Conservation (phyloP, 2,797 vertebrate species). For the Pseudochirops corinnae region DNA sequence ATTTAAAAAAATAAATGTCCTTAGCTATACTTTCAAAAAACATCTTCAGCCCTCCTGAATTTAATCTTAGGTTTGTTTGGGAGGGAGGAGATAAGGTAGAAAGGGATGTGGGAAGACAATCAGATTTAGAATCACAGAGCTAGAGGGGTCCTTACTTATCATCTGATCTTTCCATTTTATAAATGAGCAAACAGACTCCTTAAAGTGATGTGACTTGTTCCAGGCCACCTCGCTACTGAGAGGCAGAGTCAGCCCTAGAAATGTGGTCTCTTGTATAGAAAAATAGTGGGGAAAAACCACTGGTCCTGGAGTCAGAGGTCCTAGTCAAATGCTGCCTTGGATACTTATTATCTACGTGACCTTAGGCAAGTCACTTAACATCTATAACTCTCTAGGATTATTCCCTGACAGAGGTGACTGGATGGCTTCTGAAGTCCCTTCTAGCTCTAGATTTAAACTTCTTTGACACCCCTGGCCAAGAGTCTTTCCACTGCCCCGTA, state of each 20-base stretch:
- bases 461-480: background rate
- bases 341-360: background rate
- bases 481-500: background rate
- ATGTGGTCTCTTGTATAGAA: background rate
- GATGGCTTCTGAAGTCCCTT: background rate
- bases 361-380: background rate
- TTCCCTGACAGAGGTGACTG: background rate
- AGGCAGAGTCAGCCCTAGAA: background rate
- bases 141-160: background rate
- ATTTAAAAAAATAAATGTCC: background rate
- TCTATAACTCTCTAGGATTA: background rate
- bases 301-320: background rate
- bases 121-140: background rate
- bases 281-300: background rate
- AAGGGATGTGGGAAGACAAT: background rate
- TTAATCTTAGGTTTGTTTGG: background rate
- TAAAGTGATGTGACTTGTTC: background rate
- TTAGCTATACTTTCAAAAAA: background rate
- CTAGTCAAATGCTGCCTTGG: background rate
- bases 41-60: background rate
- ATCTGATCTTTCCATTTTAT: background rate
- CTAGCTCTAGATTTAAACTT: background rate
- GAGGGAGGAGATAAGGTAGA: background rate
- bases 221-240: background rate
- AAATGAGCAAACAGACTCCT: background rate